Conservation (phyloP, 2,888 invertebrate species). For the Dilophus febrilis region DNA sequence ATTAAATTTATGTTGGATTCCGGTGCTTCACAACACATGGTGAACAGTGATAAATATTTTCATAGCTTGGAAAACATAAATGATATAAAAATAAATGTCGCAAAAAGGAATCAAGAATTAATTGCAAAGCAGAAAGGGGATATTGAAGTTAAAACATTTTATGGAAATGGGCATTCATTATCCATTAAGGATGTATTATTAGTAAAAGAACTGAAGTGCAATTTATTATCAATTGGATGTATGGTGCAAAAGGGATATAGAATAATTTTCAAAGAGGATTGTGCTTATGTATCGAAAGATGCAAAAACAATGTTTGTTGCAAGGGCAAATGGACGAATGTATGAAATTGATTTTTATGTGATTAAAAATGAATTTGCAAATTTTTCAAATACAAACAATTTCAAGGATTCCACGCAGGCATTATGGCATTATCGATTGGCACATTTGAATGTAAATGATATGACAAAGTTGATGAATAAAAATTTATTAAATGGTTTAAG, state of each 20-base stretch:
- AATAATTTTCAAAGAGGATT: not conserved
- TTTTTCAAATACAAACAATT: too few species aligned
- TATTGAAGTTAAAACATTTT: not conserved
- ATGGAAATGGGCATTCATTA: too few species aligned
- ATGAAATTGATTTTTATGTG: too few species aligned
- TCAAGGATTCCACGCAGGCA: too few species aligned
- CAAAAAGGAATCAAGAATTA: not conserved
- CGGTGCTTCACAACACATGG: not conserved
- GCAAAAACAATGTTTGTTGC: too few species aligned
- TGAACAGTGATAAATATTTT: not conserved
- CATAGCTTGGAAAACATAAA: not conserved
- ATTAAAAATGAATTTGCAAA: too few species aligned
- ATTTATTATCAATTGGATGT: not conserved
- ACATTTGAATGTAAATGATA: not conserved
- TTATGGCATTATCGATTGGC: too few species aligned
- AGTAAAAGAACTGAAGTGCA: not conserved
- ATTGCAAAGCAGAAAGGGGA: not conserved
- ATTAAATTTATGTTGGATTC: constrained; percentile 1
- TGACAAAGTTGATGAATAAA: not conserved
- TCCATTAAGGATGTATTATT: not conserved
- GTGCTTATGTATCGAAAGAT: too few species aligned
- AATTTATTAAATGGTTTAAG: not conserved
- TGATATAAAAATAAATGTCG: not conserved
- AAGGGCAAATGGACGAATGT: too few species aligned
- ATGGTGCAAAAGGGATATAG: not conserved